Conservation (phyloP, 1,140 invertebrate genomes). For the Pissodes strobi region DNA sequence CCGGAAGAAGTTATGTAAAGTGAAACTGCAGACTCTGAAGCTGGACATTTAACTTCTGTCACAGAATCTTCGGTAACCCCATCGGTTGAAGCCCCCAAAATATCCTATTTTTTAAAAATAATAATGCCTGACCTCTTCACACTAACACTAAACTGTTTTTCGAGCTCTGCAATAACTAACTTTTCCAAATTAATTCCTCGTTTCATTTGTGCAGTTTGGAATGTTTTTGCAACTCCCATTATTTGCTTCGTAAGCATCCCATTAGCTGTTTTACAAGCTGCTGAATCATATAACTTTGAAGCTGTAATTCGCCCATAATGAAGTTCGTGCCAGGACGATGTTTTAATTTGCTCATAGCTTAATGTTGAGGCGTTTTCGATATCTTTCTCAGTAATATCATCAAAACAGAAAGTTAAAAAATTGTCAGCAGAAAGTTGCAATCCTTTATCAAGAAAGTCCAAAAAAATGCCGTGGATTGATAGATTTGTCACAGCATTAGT, state of each 20-base stretch:
- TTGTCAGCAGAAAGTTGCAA: neutral
- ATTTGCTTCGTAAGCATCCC: slow-evolving; percentile 43
- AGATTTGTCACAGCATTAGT: no score
- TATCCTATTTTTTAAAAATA: slow-evolving; percentile 7
- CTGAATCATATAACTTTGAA: slow-evolving; percentile 49
- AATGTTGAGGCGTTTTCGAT: slow-evolving; percentile 23
- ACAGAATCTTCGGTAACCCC: slow-evolving; percentile 10
- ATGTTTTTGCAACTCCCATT: slow-evolving; percentile 37
- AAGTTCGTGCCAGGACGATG: slow-evolving; percentile 44
- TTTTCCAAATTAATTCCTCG: slow-evolving; percentile 40
- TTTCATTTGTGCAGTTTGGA: slow-evolving; percentile 38
- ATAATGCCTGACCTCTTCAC: no score
- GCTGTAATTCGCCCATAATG: slow-evolving; percentile 51
- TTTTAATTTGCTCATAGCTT: slow-evolving; percentile 36
- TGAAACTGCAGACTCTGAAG: slow-evolving; percentile 26
- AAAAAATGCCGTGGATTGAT: neutral
- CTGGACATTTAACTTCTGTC: slow-evolving; percentile 45
- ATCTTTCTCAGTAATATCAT: slow-evolving; percentile 19
- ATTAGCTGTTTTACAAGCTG: slow-evolving; percentile 45
- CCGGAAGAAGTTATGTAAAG: slow-evolving; percentile 34
- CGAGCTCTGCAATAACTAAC: slow-evolving; percentile 11
- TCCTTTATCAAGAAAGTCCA: neutral
- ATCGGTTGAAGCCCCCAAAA: slow-evolving; percentile 14
- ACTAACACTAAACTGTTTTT: slow-evolving; percentile 3
- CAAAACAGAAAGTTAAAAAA: slow-evolving; percentile 6